Conservation (phyloP, 2,113 vertebrate species). For the Chloropsis hardwickii region DNA sequence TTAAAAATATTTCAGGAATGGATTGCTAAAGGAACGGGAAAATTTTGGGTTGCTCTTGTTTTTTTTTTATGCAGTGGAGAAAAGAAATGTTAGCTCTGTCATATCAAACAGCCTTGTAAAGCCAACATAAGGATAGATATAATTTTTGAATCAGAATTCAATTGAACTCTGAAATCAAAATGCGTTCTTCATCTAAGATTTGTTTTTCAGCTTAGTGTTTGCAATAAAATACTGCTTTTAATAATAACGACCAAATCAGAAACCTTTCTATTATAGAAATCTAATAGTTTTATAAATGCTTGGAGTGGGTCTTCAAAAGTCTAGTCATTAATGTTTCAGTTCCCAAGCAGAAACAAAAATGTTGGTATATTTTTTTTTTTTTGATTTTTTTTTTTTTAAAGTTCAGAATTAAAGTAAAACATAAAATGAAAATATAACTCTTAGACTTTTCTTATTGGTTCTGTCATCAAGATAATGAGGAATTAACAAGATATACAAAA, state of each 20-base stretch:
- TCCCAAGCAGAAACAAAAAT: background rate
- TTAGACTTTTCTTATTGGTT: background rate
- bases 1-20: background rate
- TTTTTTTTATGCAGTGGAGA: background rate
- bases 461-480: background rate
- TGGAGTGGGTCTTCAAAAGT: background rate
- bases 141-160: slow-evolving; percentile 15
- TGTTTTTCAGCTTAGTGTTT: slow-evolving; percentile 37
- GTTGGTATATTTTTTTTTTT: too few species aligned
- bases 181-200: slow-evolving; percentile 30
- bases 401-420: background rate
- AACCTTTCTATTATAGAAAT: background rate
- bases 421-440: background rate
- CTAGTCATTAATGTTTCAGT: background rate
- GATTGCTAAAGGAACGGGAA: background rate
- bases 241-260: slow-evolving; percentile 7
- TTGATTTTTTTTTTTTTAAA: too few species aligned
- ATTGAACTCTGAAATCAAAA: slow-evolving; percentile 8
- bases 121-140: background rate
- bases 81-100: background rate
- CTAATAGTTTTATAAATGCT: background rate
- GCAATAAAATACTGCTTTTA: slow-evolving; percentile 32
- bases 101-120: background rate
- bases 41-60: background rate
- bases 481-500: background rate